Evolutionary conservation across 2,888 invertebrate species (phyloP).

Genomic region (Patella depressa): DNA sequence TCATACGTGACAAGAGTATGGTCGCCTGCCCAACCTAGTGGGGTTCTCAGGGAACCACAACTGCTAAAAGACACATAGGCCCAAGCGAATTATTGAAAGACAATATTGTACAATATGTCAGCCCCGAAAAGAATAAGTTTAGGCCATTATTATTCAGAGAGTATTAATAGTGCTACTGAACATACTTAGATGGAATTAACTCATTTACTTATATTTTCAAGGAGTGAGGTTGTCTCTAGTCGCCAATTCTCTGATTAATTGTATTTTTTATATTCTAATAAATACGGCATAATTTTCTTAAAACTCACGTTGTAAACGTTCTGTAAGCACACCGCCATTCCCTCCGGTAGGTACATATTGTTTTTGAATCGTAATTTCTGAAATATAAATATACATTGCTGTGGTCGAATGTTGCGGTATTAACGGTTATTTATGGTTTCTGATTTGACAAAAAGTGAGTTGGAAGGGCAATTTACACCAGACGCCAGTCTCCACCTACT

Average conservation of each 20-base stretch:
- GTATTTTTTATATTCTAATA: not conserved
- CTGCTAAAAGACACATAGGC: too few relatives aligned
- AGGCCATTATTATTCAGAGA: too few relatives aligned
- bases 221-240: not conserved
- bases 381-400: not conserved
- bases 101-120: too few relatives aligned
- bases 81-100: too few relatives aligned
- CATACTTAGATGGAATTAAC: not conserved
- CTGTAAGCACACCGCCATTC: not conserved
- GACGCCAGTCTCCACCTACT: too few relatives aligned
- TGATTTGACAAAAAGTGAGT: not conserved
- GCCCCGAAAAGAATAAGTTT: too few relatives aligned
- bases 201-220: too few relatives aligned
- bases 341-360: not conserved
- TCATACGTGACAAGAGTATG: too few relatives aligned
- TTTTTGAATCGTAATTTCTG: not conserved
- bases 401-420: not conserved
- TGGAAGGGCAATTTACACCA: too few relatives aligned
- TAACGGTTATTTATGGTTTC: not conserved
- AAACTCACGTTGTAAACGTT: not conserved
- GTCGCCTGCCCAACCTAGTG: too few relatives aligned
- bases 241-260: not conserved
- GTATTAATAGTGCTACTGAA: not conserved
- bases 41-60: too few relatives aligned
- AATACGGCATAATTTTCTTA: not conserved